Evolutionary conservation across 2,797 vertebrate species (phyloP), one percentile per base, ranked within the genome.

Genomic region (Florisuga fusca): DNA sequence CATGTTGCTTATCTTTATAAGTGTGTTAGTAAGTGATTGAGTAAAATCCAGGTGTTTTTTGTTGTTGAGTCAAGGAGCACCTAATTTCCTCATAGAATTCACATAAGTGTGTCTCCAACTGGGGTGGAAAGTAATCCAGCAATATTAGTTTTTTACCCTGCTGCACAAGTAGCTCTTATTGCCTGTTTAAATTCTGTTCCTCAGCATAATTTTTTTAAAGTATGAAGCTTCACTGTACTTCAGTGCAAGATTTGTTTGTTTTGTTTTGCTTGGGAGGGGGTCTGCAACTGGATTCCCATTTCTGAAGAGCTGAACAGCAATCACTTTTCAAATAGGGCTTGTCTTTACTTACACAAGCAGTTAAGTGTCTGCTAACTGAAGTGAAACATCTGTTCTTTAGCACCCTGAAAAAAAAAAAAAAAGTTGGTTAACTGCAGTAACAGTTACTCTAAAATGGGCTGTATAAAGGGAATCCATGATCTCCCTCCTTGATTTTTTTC

Each of bases 21-120:
- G 43, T 89, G 53, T 6, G 57, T 90, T 7, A 2, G 38, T 38
- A 67, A 86, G 67, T 81, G 90, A 88, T 64, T 75, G 50, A 89
- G 46, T 74, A 34, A 77, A 78, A 77, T 45, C 67, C 58, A 95
- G 73, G 68, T 77, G 57, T 61, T 81, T 69, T 62, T 43, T 84
- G 50, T 41, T 41, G 64, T 62, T 87, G 87, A 96, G 57, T 91
- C 55, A 84, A 91, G 79, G 58, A 84, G 51, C 46, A 72, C 81
- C 54, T 81, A 34, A 90, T 94, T 94, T 91, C 80, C 74, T 95
- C 43, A 26, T 54, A 58, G 38, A 74, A 75, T 89, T 91, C 91
- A 80, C 64, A n/a, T 38, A 54, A 93, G 79, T 81, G 69, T 27
- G 27, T 41, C 38, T 95, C 91, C 89, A 93, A 34, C 84, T 91